Conservation (phyloP, 2,888 invertebrate genomes). For the Eueremaeus valkanovi region DNA sequence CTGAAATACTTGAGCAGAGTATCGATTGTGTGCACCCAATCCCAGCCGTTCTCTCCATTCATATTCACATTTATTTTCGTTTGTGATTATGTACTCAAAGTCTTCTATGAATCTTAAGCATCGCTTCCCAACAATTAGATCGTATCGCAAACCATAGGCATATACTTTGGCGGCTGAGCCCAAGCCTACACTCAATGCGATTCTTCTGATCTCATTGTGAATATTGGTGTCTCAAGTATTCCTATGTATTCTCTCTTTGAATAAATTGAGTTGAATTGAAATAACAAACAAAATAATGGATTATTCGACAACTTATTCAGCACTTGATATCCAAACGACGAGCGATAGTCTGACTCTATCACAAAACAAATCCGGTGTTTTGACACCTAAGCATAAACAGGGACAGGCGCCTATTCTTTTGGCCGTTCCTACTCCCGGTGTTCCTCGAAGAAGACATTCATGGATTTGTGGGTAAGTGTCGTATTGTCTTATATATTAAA, state of each 20-base stretch:
- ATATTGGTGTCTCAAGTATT: neutral
- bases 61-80: neutral
- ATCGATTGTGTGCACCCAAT: neutral
- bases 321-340: neutral
- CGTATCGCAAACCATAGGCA: no score
- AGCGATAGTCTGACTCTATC: neutral
- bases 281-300: neutral
- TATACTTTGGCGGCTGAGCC: neutral
- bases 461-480: constrained; percentile 67
- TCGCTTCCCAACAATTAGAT: neutral
- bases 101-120: neutral
- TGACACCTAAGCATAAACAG: neutral
- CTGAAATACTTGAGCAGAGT: neutral
- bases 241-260: neutral
- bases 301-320: neutral
- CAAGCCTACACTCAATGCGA: neutral
- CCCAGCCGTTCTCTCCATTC: no score
- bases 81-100: neutral
- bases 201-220: neutral
- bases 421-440: constrained; percentile 37
- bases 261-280: neutral
- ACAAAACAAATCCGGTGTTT: neutral
- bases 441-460: constrained; percentile 61
- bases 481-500: neutral
- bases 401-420: constrained; percentile 39